Conservation (phyloP, 2,888 invertebrate genomes). For the Tiphia femorata region DNA sequence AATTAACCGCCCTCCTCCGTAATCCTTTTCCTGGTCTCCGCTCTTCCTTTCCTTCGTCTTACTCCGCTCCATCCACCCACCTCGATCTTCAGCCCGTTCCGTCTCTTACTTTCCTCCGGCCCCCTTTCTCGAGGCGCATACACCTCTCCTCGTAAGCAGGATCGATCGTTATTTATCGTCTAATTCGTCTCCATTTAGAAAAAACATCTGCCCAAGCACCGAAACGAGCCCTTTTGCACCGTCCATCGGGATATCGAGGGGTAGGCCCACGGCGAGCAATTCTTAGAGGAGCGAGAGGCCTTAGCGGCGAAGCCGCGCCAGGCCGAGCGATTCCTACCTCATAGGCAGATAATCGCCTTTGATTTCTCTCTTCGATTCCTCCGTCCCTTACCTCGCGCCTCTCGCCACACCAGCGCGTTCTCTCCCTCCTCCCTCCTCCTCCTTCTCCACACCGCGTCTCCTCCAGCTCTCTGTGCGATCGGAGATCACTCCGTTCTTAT, state of each 20-base stretch:
- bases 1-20: too few relatives aligned
- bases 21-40: too few relatives aligned
- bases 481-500: slow-evolving; percentile 68
- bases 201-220: slow-evolving; percentile 53
- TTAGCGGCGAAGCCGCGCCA: slow-evolving; percentile 43
- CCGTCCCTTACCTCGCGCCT: slow-evolving; percentile 24
- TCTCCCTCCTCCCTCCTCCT: slow-evolving; percentile 38
- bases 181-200: slow-evolving; percentile 63
- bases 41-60: too few relatives aligned
- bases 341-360: slow-evolving; percentile 68
- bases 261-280: slow-evolving; percentile 55
- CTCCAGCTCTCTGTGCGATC: slow-evolving; percentile 55
- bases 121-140: slow-evolving; percentile 3
- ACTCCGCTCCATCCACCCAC: too few relatives aligned
- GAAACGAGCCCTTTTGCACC: slow-evolving; percentile 40
- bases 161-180: slow-evolving; percentile 61
- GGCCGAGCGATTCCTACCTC: slow-evolving; percentile 63
- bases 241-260: slow-evolving; percentile 47
- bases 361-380: slow-evolving; percentile 68
- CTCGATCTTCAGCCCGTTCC: too few relatives aligned
- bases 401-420: slow-evolving; percentile 28
- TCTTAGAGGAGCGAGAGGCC: too few relatives aligned
- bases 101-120: neutral
- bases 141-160: slow-evolving; percentile 29
- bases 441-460: slow-evolving; percentile 38